phyloP scores from a whole-genome alignment of 53 echinoderm and acorn worm species.

The Mesocentrotus franciscanus region DNA sequence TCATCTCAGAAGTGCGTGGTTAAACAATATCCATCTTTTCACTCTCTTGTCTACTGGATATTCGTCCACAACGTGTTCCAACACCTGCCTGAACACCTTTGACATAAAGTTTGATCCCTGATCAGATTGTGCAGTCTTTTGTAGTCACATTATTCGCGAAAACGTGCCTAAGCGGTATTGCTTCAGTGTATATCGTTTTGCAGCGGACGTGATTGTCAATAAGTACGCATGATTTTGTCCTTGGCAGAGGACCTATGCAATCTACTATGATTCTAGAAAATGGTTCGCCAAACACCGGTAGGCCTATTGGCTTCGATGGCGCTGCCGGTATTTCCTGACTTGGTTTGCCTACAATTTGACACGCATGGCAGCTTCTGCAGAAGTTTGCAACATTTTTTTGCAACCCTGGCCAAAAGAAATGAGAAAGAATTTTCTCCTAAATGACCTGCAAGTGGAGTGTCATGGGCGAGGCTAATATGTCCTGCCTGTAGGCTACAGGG shows the following conservation, averaged over 20 bases:
- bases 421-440: no score
- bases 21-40: no score
- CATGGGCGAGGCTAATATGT: constrained; percentile 63
- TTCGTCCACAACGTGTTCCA: constrained; percentile 38
- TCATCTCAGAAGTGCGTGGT: no score
- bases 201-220: constrained; percentile 75
- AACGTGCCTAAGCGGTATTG: constrained; percentile 72
- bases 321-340: no score
- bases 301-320: no score
- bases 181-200: constrained; percentile 81
- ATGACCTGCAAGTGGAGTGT: constrained; percentile 73
- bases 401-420: constrained; percentile 59
- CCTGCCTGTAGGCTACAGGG: constrained; percentile 45
- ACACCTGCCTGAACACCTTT: constrained; percentile 64
- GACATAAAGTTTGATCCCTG: constrained; percentile 74
- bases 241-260: constrained; percentile 76
- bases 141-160: constrained; percentile 65
- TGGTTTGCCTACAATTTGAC: constrained; percentile 65
- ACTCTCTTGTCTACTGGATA: no score
- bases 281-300: no score
- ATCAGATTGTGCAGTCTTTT: constrained; percentile 69
- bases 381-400: constrained; percentile 66
- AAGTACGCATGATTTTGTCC: constrained; percentile 75
- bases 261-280: background rate
- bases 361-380: constrained; percentile 75